These are phyloP conservation scores for Temnothorax nylanderi DNA, from an alignment of 1,140 invertebrate genomes.

Conservation along the genomic window DNA sequence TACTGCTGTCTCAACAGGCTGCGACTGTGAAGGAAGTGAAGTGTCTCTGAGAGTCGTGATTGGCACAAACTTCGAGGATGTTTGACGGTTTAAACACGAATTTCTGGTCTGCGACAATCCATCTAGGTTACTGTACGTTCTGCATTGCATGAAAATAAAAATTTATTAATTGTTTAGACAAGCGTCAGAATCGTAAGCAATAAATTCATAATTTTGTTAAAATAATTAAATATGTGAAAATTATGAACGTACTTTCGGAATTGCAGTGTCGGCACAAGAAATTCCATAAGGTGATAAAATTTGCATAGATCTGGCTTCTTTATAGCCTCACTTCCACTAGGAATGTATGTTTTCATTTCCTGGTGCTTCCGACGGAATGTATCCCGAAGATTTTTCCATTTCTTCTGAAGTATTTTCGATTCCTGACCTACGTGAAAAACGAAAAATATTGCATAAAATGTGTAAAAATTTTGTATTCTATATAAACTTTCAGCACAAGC, in stretches of 20 bases:
- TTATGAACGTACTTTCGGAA: not conserved
- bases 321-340: not conserved
- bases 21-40: too few species aligned
- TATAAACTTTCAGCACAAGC: not conserved
- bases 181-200: too few species aligned
- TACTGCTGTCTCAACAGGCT: too few species aligned
- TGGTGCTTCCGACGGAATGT: not conserved
- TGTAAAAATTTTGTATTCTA: not conserved
- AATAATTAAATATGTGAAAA: too few species aligned
- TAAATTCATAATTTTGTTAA: too few species aligned
- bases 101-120: too few species aligned
- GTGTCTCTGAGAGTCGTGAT: too few species aligned
- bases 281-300: not conserved
- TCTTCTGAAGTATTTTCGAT: not conserved
- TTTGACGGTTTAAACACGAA: too few species aligned
- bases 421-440: not conserved
- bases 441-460: not conserved
- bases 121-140: too few species aligned
- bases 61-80: too few species aligned
- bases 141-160: too few species aligned
- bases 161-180: too few species aligned
- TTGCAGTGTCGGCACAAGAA: not conserved
- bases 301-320: not conserved
- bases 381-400: not conserved
- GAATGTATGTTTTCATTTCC: not conserved